Conservation (phyloP, 2,113 vertebrate genomes). For the Calidris pygmaea region DNA sequence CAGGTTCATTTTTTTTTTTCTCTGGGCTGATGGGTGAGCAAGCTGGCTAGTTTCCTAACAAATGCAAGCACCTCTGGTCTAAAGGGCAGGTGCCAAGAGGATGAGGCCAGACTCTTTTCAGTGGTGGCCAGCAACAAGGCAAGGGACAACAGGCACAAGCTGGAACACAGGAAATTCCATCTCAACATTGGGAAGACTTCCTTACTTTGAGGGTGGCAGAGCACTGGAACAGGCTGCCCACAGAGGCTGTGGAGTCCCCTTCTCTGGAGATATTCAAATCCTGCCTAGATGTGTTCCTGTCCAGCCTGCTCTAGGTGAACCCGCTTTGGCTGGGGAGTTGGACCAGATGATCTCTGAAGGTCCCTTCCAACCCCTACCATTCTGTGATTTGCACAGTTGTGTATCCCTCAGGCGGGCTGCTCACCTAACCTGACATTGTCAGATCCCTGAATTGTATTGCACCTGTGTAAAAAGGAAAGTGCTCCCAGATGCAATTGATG, state of each 20-base stretch:
- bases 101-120: too few relatives aligned
- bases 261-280: neutral
- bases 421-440: neutral
- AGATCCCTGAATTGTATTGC: neutral
- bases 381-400: neutral
- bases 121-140: neutral
- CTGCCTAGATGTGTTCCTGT: neutral
- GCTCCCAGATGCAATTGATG: fast-evolving
- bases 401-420: neutral
- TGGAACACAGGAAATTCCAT: neutral
- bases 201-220: neutral
- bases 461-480: neutral
- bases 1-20: neutral
- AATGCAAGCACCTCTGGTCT: fast-evolving
- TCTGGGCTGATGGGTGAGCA: neutral
- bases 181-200: neutral
- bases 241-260: neutral
- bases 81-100: neutral
- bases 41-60: neutral
- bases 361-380: neutral
- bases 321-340: neutral
- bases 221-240: neutral
- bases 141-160: neutral
- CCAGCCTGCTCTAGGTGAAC: neutral
- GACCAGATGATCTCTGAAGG: neutral